Conservation (phyloP, 2,113 vertebrate genomes). For the Sphyrna mokarran region DNA sequence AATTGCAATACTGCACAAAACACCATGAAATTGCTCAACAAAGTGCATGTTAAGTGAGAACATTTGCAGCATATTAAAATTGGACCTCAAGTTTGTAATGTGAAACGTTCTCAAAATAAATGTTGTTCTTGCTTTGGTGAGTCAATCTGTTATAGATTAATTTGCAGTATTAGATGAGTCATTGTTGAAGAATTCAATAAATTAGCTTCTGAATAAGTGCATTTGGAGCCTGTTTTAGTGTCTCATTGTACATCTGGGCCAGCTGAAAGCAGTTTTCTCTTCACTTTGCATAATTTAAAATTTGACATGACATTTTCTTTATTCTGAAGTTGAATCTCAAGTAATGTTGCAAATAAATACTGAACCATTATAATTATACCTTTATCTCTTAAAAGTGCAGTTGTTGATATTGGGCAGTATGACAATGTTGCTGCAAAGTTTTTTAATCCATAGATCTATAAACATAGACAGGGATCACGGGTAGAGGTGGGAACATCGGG, state of each 20-base stretch:
- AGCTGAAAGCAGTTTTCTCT: not conserved
- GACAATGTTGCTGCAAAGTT: not conserved
- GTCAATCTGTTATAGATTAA: not conserved
- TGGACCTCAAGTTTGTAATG: not conserved
- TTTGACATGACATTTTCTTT: not conserved
- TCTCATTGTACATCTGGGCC: not conserved
- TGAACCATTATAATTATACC: not conserved
- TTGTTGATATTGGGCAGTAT: not conserved
- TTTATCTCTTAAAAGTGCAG: not conserved
- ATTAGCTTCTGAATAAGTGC: not conserved
- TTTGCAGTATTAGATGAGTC: not conserved
- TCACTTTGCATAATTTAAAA: not conserved
- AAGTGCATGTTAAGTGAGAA: no score
- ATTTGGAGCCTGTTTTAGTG: not conserved
- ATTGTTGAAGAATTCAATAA: not conserved
- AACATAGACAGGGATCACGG: no score
- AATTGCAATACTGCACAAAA: no score
- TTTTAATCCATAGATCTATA: no score
- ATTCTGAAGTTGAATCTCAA: not conserved
- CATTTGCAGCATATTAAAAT: no score
- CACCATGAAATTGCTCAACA: no score
- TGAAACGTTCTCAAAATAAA: not conserved
- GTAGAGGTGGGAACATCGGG: no score
- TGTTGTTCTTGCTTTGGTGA: not conserved
- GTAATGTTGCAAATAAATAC: not conserved